Base-by-base conservation (phyloP, 2,888 invertebrate genomes). In the Gymnosoma rotundatum region DNA sequence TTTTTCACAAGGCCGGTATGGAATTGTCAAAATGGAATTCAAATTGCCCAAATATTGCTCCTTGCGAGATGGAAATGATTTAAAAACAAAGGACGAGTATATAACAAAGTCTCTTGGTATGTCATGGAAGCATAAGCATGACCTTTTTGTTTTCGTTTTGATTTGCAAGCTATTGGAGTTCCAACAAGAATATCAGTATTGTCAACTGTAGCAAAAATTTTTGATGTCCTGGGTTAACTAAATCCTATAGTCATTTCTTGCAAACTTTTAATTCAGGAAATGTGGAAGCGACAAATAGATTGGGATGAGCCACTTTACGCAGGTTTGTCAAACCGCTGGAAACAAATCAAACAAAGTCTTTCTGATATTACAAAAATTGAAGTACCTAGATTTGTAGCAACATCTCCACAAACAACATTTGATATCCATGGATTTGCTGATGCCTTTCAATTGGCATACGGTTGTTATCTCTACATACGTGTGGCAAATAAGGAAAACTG, bases 381-480 rank as follows among this genome's bases (percentile, higher is more conserved):
- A 48, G 48, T 83, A 5, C 72, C 72, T 12, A 63, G 70, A 60
- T 61, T 66, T 52, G 75, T 64, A 21, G 20, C 64, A 9, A 82
- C 78, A n/a, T 25, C 61, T 45, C 3, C 36, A 12, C 48, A 70
- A 20, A 25, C 21, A 12, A n/a, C n/a, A n/a, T n/a, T n/a, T 60
- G 67, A 84, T 25, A 74, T 83, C 20, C 83, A 86, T n/a, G n/a
- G n/a, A n/a, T n/a, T n/a, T n/a, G n/a, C n/a, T n/a, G n/a, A n/a
- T n/a, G n/a, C n/a, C n/a, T n/a, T n/a, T n/a, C n/a, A 45, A 6
- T 60, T 66, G 16, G 79, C 74, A 16, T 83, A 80, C 21, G 67
- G 80, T 21, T 83, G 83, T 36, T 76, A 67, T 60, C 52, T 84
- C 32, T 74, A 81, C 48, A 52, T 32, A n/a, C 66, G 70, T 32